Evolutionary conservation across 2,113 vertebrate species (phyloP).

Genomic region (Guaruba guarouba): DNA sequence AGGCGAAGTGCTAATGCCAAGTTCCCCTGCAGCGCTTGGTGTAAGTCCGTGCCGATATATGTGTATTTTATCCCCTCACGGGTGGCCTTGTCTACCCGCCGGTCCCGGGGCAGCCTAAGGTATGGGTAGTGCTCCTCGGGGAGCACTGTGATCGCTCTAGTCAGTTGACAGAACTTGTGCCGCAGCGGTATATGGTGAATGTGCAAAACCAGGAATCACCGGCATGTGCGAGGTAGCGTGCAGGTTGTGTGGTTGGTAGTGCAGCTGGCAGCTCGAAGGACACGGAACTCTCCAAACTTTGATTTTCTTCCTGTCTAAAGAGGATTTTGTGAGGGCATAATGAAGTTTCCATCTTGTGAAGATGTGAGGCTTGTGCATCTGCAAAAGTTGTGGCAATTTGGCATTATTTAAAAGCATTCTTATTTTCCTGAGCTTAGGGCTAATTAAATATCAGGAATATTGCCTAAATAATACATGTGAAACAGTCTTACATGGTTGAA

Average conservation of each 20-base stretch:
- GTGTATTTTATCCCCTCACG: background rate
- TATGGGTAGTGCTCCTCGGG: background rate
- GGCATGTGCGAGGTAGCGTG: background rate
- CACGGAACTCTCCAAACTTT: fast-evolving
- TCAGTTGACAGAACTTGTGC: fast-evolving
- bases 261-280: background rate
- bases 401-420: fast-evolving
- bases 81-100: no score
- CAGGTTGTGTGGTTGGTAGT: fast-evolving
- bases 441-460: background rate
- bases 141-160: fast-evolving
- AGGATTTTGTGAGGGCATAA: background rate
- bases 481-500: fast-evolving
- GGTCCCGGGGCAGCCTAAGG: fast-evolving
- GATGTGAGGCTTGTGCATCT: fast-evolving
- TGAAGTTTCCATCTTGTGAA: background rate
- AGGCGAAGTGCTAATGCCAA: fast-evolving
- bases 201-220: fast-evolving
- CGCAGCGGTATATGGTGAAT: fast-evolving
- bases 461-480: background rate
- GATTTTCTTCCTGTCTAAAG: fast-evolving
- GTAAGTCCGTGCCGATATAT: fast-evolving
- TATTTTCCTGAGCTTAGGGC: background rate
- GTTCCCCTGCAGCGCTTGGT: background rate
- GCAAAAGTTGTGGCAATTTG: background rate